Percentiles rank a stretch among this genome's conserved stretches.
Evolutionary conservation across 2,113 vertebrate species (phyloP).

Genomic region (Dromiciops gliroides): DNA sequence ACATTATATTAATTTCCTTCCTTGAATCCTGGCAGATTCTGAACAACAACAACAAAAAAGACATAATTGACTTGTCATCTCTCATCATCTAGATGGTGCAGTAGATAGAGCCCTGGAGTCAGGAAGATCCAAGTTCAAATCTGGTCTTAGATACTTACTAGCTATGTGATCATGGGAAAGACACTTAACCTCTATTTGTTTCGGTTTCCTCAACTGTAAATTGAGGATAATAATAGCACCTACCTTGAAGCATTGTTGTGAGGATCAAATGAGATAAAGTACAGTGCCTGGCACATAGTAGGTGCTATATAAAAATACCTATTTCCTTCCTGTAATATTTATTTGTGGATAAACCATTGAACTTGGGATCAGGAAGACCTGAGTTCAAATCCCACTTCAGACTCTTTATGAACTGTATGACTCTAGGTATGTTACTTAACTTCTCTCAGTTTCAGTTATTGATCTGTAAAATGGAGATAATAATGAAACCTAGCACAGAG

Average conservation of each 20-base stretch:
- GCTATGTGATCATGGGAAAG: not conserved
- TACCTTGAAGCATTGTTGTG: not conserved
- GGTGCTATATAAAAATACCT: not conserved
- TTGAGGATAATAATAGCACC: not conserved
- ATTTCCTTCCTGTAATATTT: not conserved
- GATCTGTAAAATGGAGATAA: not conserved
- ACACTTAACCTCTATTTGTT: not conserved
- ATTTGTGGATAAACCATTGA: not conserved
- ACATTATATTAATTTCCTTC: not conserved
- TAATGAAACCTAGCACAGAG: not conserved
- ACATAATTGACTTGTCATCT: not conserved
- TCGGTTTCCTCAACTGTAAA: not conserved
- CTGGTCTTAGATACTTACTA: not conserved
- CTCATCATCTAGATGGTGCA: not conserved
- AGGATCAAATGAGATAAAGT: constrained; percentile 21
- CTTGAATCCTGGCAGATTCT: not conserved
- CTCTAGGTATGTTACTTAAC: not conserved
- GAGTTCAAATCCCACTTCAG: not conserved
- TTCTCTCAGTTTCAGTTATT: not conserved
- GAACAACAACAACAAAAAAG: too few relatives aligned
- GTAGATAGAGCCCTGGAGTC: not conserved
- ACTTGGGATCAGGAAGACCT: not conserved
- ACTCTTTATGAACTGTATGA: not conserved
- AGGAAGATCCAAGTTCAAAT: not conserved
- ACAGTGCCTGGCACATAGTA: not conserved